phyloP scores from a whole-genome alignment of 2,113 vertebrate genomes.

The Crotophaga sulcirostris region DNA sequence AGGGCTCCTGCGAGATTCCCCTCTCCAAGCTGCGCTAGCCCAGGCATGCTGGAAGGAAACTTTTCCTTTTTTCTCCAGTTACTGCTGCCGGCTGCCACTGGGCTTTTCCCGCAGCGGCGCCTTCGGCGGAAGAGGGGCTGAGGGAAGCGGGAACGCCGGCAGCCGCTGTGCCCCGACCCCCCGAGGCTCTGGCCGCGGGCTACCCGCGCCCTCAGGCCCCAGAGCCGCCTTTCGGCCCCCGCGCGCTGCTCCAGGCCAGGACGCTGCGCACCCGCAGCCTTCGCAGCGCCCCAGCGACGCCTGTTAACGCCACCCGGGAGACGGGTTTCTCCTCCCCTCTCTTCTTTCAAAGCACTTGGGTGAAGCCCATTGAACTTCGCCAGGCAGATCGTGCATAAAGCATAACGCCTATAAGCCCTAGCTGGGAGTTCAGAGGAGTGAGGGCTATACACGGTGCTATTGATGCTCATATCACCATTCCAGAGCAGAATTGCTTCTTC shows the following conservation, averaged over 20 bases:
- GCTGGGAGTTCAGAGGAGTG: not conserved
- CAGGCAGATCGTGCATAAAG: not conserved
- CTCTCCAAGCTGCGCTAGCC: not conserved
- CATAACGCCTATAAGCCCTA: not conserved
- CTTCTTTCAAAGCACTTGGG: not conserved
- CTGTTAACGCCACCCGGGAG: not conserved
- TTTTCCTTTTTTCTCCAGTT: not conserved
- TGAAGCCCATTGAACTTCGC: not conserved
- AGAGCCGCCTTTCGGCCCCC: no score
- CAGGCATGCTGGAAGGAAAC: not conserved
- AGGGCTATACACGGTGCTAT: not conserved
- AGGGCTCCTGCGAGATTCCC: not conserved
- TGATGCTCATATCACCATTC: slow-evolving; percentile 30
- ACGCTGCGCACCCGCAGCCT: no score
- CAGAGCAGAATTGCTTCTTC: slow-evolving; percentile 47
- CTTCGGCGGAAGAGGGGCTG: not conserved
- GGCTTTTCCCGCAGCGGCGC: not conserved
- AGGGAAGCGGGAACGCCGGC: not conserved
- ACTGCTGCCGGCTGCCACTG: not conserved
- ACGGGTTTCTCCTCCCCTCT: not conserved
- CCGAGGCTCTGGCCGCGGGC: not conserved
- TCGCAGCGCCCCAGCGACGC: no score
- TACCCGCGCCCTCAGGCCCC: not conserved
- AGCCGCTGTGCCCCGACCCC: not conserved
- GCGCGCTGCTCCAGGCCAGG: not conserved